These are phyloP conservation scores for Bombyx mandarina DNA, from an alignment of 1,140 invertebrate species.

Conservation along the genomic window DNA sequence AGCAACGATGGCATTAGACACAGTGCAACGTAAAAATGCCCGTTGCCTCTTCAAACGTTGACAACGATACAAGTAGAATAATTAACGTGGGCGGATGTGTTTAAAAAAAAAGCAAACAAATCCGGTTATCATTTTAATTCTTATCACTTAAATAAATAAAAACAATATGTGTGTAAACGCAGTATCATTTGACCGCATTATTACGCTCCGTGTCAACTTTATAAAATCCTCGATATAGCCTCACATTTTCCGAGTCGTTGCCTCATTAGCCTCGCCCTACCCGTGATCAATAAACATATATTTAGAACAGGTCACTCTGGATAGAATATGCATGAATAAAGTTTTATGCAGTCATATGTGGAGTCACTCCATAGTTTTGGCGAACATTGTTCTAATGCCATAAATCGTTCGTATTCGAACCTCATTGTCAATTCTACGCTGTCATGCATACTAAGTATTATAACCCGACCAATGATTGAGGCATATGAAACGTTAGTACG, in stretches of 20 bases:
- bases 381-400: slow-evolving; percentile 43
- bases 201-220: no score
- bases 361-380: slow-evolving; percentile 40
- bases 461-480: no score
- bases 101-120: slow-evolving; percentile 31
- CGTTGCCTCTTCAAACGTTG: slow-evolving; percentile 21
- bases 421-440: slow-evolving; percentile 22
- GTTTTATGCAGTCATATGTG: slow-evolving; percentile 1
- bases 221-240: no score
- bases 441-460: no score
- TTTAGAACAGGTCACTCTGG: no score
- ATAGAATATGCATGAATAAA: no score
- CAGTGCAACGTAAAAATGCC: slow-evolving; percentile 6
- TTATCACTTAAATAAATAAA: neutral
- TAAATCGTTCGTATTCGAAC: slow-evolving; percentile 49
- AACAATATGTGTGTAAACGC: neutral
- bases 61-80: slow-evolving; percentile 28
- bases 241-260: no score
- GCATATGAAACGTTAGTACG: no score
- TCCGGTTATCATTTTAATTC: slow-evolving; percentile 10
- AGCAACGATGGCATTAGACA: neutral
- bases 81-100: neutral
- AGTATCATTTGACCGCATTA: no score
- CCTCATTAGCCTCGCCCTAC: no score
- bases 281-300: no score